phyloP scores from a whole-genome alignment of 64 coral and sea anemone genomes.

The Actinia equina region DNA sequence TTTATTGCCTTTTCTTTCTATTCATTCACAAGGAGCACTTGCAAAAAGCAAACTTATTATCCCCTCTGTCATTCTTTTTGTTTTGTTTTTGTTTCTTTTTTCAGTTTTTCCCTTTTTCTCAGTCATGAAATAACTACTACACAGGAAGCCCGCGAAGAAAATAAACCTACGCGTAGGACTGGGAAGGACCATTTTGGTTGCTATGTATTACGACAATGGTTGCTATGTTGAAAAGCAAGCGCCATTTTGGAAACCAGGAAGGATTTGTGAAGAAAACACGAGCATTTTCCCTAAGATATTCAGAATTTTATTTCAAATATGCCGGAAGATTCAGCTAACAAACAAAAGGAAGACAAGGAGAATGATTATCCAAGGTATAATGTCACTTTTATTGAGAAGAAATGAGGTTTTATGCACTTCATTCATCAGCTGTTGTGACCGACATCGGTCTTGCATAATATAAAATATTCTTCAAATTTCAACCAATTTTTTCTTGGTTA shows the following conservation, averaged over 20 bases:
- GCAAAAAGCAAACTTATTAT: too few species aligned
- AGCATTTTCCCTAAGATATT: not conserved
- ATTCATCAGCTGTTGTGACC: not conserved
- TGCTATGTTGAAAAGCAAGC: constrained; percentile 26
- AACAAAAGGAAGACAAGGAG: constrained; percentile 46
- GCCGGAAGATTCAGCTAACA: not conserved
- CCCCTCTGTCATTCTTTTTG: too few species aligned
- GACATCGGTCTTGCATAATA: not conserved
- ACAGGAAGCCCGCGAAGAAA: not conserved
- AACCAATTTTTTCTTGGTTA: too few species aligned
- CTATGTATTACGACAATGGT: constrained; percentile 9
- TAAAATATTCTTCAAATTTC: not conserved
- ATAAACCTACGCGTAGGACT: not conserved
- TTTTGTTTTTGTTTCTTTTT: too few species aligned
- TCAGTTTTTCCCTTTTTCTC: too few species aligned
- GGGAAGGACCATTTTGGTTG: not conserved
- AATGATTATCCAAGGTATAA: constrained; percentile 73
- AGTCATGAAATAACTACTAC: too few species aligned
- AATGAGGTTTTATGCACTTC: not conserved
- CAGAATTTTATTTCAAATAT: not conserved
- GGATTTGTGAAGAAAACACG: not conserved
- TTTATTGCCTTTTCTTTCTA: too few species aligned
- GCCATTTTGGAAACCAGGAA: constrained; percentile 27
- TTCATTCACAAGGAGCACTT: too few species aligned
- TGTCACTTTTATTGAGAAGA: not conserved